Conservation (phyloP, 2,888 invertebrate species). For the Orthonychiurus folsomi region DNA sequence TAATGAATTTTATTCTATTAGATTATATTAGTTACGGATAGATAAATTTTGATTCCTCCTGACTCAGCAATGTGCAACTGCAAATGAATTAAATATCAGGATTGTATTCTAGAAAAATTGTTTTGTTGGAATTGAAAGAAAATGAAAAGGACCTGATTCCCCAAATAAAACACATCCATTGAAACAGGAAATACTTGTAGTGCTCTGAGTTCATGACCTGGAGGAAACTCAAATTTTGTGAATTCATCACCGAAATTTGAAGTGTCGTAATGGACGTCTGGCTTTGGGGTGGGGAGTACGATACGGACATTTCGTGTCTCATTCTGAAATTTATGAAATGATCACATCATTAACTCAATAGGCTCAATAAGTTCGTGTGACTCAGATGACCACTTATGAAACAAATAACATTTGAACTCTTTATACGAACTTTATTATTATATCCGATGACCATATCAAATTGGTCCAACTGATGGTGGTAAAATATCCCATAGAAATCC, state of each 20-base stretch:
- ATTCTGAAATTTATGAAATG: no score
- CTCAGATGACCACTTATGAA: no score
- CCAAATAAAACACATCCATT: slow-evolving; percentile 3
- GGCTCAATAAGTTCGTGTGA: no score
- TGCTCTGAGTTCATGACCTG: neutral
- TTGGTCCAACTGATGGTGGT: slow-evolving; percentile 2
- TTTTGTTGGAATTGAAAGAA: no score
- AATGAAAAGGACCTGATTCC: neutral
- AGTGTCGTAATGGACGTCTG: neutral
- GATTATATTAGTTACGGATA: neutral
- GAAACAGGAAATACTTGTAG: neutral
- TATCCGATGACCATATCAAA: slow-evolving; percentile 7
- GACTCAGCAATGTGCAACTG: neutral
- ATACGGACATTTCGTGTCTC: no score
- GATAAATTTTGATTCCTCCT: neutral
- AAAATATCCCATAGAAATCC: neutral
- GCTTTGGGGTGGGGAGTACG: neutral
- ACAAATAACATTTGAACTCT: no score
- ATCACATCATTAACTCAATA: no score
- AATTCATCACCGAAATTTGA: neutral
- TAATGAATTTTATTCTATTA: no score
- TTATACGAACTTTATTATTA: neutral
- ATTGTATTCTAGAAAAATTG: neutral
- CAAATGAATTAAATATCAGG: neutral
- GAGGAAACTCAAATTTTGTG: neutral